Base-by-base conservation (phyloP, 2,113 vertebrate species). In the Siphamia tubifer region DNA sequence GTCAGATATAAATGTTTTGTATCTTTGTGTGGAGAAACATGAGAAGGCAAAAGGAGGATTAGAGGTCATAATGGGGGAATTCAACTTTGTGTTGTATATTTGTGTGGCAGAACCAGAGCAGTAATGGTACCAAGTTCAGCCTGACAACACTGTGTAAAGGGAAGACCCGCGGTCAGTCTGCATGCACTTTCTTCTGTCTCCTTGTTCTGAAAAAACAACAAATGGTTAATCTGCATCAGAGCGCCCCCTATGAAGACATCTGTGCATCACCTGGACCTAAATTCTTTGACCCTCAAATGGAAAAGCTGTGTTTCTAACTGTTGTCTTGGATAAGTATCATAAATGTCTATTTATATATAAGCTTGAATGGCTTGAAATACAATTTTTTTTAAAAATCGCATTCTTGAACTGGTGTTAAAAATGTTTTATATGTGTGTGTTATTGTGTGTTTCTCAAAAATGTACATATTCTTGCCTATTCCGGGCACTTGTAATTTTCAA, bases 181-280 rank as follows among this genome's bases (percentile, higher is more conserved):
- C 91, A 0, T 19, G 49, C 58, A 80, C 72, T 6, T 91, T 93
- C 77, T 87, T 79, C 68, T 88, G 76, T 25, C 23, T 91, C 9
- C 89, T 94, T 34, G 84, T 94, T 8, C 91, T 99, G 16, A 94
- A 90, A 79, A 97, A 98, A 62, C 92, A 93, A 40, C 34, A 6
- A 2, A 84, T 79, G 0, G 20, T 99, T 0, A 15, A 91, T 20
- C 89, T 98, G 47, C 64, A 36, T 3, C 96, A 99, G 89, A 83
- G 36, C 0, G 9, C 53, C 4, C 94, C 96, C 6, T 99, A 95
- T 0, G 63, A 90, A 8, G 95, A 96, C 83, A 92, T 99, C 62
- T 56, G 80, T 0, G 93, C 88, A 68, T 93, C 90, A 0, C 76
- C 87, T 0, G 92, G 96, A 45, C 92, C 93, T 9, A 53, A 20